phyloP scores from a whole-genome alignment of 1,140 invertebrate genomes.

The Zelostemma sp. region DNA sequence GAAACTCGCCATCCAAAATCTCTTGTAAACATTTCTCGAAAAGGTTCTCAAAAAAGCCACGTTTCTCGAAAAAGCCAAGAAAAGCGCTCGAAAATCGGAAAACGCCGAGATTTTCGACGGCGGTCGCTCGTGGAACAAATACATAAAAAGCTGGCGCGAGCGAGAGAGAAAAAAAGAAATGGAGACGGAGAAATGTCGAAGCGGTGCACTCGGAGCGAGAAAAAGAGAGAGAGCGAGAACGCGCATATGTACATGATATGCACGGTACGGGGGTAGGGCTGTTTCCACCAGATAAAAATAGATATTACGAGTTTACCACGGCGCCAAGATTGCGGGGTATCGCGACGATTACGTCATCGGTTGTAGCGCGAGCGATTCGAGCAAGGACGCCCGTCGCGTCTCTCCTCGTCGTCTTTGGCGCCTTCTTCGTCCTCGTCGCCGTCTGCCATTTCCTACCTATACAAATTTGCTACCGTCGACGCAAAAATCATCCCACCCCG shows the following conservation, averaged over 20 bases:
- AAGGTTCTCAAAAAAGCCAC: too few relatives aligned
- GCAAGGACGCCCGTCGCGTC: slow-evolving; percentile 57
- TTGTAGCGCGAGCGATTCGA: slow-evolving; percentile 57
- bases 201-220: not conserved
- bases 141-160: too few relatives aligned
- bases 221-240: slow-evolving; percentile 12
- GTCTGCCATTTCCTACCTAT: slow-evolving; percentile 18
- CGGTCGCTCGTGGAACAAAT: too few relatives aligned
- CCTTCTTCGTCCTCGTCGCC: slow-evolving; percentile 30
- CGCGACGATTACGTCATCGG: slow-evolving; percentile 67
- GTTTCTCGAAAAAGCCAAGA: too few relatives aligned
- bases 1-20: too few relatives aligned
- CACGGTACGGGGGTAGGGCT: slow-evolving; percentile 31
- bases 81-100: too few relatives aligned
- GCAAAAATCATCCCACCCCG: slow-evolving; percentile 13
- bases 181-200: not conserved
- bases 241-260: slow-evolving; percentile 15
- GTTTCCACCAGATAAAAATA: slow-evolving; percentile 67
- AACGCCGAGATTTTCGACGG: too few relatives aligned
- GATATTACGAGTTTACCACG: slow-evolving; percentile 68
- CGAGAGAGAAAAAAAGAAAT: too few relatives aligned
- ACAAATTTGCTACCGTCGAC: slow-evolving; percentile 8
- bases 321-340: slow-evolving; percentile 69
- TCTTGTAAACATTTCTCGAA: too few relatives aligned
- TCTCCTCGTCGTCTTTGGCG: slow-evolving; percentile 47